Evolutionary conservation across 2,888 invertebrate genomes (phyloP).

Genomic region (Taphrorychus bicolor): DNA sequence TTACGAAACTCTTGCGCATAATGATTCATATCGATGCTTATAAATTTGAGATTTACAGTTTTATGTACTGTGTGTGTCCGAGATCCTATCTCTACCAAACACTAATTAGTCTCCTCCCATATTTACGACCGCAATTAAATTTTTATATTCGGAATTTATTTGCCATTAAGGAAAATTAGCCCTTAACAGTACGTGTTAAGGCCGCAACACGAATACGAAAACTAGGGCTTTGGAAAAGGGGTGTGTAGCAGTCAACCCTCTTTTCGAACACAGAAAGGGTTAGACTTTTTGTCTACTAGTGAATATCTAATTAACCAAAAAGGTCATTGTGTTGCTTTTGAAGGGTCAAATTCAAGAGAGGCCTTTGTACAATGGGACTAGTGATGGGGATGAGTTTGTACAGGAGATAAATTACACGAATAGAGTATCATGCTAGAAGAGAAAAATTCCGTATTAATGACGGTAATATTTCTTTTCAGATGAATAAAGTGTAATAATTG

Average conservation of each 20-base stretch:
- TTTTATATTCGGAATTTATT: background rate
- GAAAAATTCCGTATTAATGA: background rate
- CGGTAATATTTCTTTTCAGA: background rate
- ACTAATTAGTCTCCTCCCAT: conserved; percentile 7
- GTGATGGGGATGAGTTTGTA: background rate
- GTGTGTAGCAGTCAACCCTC: background rate
- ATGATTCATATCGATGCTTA: conserved; percentile 16
- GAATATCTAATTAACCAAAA: conserved; percentile 31
- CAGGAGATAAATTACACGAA: background rate
- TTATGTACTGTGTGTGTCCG: background rate
- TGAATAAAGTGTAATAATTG: background rate
- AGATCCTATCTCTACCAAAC: conserved; percentile 1
- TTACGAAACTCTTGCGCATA: conserved; percentile 23
- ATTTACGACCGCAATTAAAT: conserved; percentile 12
- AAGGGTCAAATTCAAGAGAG: background rate
- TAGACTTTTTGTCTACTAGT: background rate
- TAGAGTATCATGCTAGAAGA: background rate
- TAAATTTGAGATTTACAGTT: conserved; percentile 21
- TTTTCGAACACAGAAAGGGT: background rate
- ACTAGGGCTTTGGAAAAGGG: background rate
- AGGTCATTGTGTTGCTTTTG: conserved; percentile 25
- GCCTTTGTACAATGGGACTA: background rate
- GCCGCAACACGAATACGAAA: background rate
- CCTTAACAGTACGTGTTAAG: background rate
- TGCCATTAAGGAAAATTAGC: background rate